A percentile compares a stretch with the other conserved stretches of the same genome.
Evolutionary conservation across 2,113 vertebrate species (phyloP).

Genomic region (Rhinolophus ferrumequinum): DNA sequence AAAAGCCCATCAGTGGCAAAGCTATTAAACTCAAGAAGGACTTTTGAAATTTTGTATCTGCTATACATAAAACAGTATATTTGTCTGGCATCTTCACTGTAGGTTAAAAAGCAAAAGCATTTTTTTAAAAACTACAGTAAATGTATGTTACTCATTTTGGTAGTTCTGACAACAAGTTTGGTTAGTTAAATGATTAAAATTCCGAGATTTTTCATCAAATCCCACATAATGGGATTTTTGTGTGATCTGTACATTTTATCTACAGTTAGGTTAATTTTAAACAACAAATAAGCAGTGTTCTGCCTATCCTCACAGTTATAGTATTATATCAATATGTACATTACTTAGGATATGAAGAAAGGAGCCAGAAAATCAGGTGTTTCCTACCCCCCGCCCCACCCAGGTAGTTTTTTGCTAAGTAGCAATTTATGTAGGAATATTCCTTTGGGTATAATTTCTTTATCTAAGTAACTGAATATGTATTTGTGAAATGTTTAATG

Average conservation of each 20-base stretch:
- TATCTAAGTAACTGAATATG: background rate
- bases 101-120: background rate
- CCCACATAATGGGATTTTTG: background rate
- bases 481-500: slow-evolving; percentile 43
- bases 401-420: background rate
- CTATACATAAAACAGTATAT: background rate
- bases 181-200: slow-evolving; percentile 11
- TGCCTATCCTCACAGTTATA: background rate
- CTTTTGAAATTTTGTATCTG: background rate
- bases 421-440: background rate
- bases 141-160: background rate
- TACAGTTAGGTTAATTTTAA: background rate
- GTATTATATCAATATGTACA: background rate
- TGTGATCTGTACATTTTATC: background rate
- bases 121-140: background rate
- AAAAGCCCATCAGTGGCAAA: background rate
- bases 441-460: background rate
- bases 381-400: background rate
- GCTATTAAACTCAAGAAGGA: background rate
- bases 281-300: background rate
- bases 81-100: background rate
- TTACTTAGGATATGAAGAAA: background rate
- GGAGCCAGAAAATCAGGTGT: background rate
- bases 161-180: background rate
- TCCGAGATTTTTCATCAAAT: slow-evolving; percentile 3